Base-by-base conservation (phyloP, 2,888 invertebrate species). In the Drosophila cognata region DNA sequence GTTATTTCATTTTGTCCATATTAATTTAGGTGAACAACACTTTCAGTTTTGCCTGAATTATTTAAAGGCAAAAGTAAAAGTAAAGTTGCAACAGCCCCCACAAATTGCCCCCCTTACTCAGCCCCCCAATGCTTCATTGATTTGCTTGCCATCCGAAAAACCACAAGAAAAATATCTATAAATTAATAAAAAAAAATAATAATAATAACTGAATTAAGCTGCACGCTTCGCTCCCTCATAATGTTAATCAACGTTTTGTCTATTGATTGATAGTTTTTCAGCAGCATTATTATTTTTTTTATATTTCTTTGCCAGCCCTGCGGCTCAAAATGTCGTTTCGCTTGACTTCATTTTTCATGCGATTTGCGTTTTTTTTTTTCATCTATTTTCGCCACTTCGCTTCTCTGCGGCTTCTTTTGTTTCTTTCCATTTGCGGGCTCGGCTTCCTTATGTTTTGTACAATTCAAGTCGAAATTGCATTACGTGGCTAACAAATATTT, bases 181-280 rank as follows among this genome's bases (percentile, higher is more conserved):
- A 28, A 28, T 28, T 50, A 50, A 28, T 29, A 36, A 64, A 75
- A 75, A 75, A 75, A 65, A 51, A 77, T 77, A 25, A 62, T 62
- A 25, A 62, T 62, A 41, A 50, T 72, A 80, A 80, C 79, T 84
- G 79, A 71, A 87, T 88, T 78, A 80, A 78, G 73, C 52, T 78
- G 71, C 80, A 82, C 80, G 89, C 88, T 85, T 76, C 70, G 75
- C 71, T 84, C 63, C 71, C 75, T 71, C 36, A 13, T 8, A 78
- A 74, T 75, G 69, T 76, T 89, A 81, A 87, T 82, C 71, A 82
- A 81, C 69, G 69, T 74, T 81, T 84, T 87, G 77, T 84, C 84
- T 76, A 82, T 79, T 85, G 85, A 85, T 85, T 85, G 85, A 85
- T 85, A 89, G 89, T 89, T 84, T 82, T 74, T 74, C 53, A 65